Percentiles rank a stretch among this genome's conserved stretches.
Evolutionary conservation across 2,888 invertebrate genomes (phyloP).

Genomic region (Tiliacea aurago): DNA sequence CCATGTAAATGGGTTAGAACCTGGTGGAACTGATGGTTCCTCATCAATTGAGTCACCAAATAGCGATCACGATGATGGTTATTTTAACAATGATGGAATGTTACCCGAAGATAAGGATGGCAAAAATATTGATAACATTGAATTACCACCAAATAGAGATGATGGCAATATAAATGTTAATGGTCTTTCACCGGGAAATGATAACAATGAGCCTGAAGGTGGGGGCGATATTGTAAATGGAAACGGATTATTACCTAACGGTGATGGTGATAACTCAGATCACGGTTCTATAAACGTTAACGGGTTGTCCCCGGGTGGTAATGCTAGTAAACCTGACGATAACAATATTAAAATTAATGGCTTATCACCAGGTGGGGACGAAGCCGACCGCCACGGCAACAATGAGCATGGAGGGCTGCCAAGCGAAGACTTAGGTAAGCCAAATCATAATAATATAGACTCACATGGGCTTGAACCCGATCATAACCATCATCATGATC

Average conservation of each 20-base stretch:
- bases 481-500: conserved; percentile 10
- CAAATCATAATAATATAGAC: conserved; percentile 24
- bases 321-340: conserved; percentile 12
- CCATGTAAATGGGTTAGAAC: conserved; percentile 23
- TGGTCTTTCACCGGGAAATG: conserved; percentile 11
- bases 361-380: conserved; percentile 48
- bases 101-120: conserved; percentile 3
- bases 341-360: conserved; percentile 33
- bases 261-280: neutral
- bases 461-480: conserved; percentile 1
- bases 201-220: conserved; percentile 1
- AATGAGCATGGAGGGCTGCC: conserved; percentile 18
- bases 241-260: neutral
- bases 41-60: neutral
- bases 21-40: neutral
- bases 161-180: neutral
- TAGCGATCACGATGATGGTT: neutral
- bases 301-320: conserved; percentile 37
- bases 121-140: neutral
- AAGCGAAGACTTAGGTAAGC: conserved; percentile 43
- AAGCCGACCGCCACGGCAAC: conserved; percentile 12
- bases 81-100: conserved; percentile 17
- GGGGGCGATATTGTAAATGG: neutral
- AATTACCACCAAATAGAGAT: neutral
- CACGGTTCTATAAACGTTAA: conserved; percentile 6